Conservation (phyloP, 2,113 vertebrate genomes). For the Thalassoma bifasciatum region DNA sequence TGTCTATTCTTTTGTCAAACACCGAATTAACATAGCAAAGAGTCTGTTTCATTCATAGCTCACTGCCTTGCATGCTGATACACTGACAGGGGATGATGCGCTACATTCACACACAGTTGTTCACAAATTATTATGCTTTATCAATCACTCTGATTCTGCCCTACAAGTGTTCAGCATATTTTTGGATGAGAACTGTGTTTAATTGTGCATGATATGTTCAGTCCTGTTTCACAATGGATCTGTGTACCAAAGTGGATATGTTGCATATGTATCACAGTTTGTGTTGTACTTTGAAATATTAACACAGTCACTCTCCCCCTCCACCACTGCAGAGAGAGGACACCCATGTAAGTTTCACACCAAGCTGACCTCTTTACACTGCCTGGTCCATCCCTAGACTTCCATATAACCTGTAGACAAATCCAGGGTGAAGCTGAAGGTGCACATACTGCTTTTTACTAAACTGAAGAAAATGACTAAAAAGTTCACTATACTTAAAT, state of each 20-base stretch:
- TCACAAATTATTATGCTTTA: slow-evolving; percentile 61
- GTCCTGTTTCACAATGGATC: slow-evolving; percentile 35
- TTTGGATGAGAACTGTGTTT: slow-evolving; percentile 59
- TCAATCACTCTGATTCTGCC: slow-evolving; percentile 69
- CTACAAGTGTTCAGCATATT: slow-evolving; percentile 56
- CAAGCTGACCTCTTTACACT: slow-evolving; percentile 46
- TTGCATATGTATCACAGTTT: slow-evolving; percentile 43
- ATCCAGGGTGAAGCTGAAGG: slow-evolving; percentile 28
- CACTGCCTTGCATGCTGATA: slow-evolving; percentile 34
- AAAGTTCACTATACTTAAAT: too few species aligned
- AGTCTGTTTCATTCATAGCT: slow-evolving; percentile 22
- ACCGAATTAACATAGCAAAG: slow-evolving; percentile 43
- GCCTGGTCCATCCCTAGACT: slow-evolving; percentile 34
- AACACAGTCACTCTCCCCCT: slow-evolving; percentile 74
- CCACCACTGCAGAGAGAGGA: slow-evolving; percentile 84
- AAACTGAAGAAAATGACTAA: too few species aligned
- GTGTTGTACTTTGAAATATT: slow-evolving; percentile 66
- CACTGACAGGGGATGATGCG: slow-evolving; percentile 54
- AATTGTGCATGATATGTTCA: slow-evolving; percentile 73
- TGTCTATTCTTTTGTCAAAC: slow-evolving; percentile 14
- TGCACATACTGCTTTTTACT: too few species aligned
- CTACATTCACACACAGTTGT: slow-evolving; percentile 34
- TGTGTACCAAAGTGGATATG: slow-evolving; percentile 10
- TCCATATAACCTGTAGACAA: slow-evolving; percentile 14
- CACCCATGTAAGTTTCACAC: slow-evolving; percentile 86